Evolutionary conservation across 1,140 invertebrate genomes (phyloP).

Genomic region (Polypedilum vanderplanki): DNA sequence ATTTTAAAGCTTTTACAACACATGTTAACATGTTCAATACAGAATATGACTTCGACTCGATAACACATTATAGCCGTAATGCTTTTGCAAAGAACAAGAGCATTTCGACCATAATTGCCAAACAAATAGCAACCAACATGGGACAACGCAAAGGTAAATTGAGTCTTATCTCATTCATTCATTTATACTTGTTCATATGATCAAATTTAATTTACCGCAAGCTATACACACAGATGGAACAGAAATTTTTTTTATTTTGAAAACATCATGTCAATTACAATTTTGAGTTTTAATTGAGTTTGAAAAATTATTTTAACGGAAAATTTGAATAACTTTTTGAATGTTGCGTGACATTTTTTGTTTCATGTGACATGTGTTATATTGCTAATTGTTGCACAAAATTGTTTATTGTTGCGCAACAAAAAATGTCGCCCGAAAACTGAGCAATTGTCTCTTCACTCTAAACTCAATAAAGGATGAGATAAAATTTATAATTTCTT

Average conservation of each 20-base stretch:
- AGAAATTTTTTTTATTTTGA: neutral
- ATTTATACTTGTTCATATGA: neutral
- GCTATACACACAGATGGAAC: neutral
- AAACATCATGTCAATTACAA: neutral
- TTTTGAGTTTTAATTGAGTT: no score
- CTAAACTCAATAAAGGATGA: no score
- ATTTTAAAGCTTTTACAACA: conserved; percentile 48
- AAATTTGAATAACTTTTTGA: no score
- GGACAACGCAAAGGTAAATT: conserved; percentile 16
- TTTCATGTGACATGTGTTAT: neutral
- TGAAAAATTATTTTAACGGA: no score
- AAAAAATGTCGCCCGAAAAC: no score
- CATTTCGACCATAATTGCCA: neutral
- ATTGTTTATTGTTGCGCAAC: no score
- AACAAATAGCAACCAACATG: neutral
- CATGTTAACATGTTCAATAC: neutral
- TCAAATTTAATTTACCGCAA: conserved; percentile 5
- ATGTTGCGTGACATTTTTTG: no score
- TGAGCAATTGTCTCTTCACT: no score
- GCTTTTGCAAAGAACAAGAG: neutral
- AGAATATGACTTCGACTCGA: conserved; percentile 6
- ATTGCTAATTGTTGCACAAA: no score
- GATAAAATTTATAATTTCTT: no score
- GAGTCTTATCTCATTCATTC: neutral
- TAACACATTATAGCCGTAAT: conserved; percentile 11